Conservation (phyloP, 2,113 vertebrate genomes). For the Oncorhynchus kisutch region DNA sequence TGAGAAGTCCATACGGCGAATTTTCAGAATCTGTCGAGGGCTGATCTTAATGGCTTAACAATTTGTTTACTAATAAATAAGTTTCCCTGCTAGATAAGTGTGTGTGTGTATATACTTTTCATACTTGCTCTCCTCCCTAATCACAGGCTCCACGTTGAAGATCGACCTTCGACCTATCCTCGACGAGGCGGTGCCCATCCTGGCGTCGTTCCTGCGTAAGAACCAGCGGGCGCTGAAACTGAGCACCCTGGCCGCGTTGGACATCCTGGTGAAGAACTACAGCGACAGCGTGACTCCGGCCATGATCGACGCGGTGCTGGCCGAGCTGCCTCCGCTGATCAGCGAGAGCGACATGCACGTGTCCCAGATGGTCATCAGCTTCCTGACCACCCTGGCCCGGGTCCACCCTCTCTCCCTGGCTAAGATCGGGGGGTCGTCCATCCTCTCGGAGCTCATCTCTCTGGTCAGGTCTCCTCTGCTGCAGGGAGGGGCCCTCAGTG, state of each 20-base stretch:
- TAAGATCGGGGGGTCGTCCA: slow-evolving; percentile 89
- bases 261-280: slow-evolving; percentile 84
- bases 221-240: slow-evolving; percentile 87
- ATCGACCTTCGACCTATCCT: slow-evolving; percentile 92
- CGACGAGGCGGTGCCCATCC: slow-evolving; percentile 93
- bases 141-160: slow-evolving; percentile 92
- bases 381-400: slow-evolving; percentile 93
- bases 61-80: too few relatives aligned
- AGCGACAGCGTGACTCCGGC: slow-evolving; percentile 90
- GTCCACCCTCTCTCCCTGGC: slow-evolving; percentile 95
- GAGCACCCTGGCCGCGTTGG: slow-evolving; percentile 81
- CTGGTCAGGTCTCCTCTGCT: slow-evolving; percentile 93
- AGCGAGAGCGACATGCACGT: slow-evolving; percentile 99
- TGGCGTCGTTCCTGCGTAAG: slow-evolving; percentile 95
- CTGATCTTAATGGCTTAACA: too few relatives aligned
- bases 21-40: too few relatives aligned
- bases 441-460: slow-evolving; percentile 92
- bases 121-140: slow-evolving; percentile 58
- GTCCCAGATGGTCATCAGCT: slow-evolving; percentile 98
- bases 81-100: too few relatives aligned
- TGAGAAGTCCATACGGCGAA: too few relatives aligned
- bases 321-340: slow-evolving; percentile 96
- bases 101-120: too few relatives aligned
- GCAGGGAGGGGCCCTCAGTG: slow-evolving; percentile 94
- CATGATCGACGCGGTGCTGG: slow-evolving; percentile 97